Evolutionary conservation across 2,888 invertebrate genomes (phyloP), one percentile per base, ranked within the genome.

Genomic region (Lissonota sp.): DNA sequence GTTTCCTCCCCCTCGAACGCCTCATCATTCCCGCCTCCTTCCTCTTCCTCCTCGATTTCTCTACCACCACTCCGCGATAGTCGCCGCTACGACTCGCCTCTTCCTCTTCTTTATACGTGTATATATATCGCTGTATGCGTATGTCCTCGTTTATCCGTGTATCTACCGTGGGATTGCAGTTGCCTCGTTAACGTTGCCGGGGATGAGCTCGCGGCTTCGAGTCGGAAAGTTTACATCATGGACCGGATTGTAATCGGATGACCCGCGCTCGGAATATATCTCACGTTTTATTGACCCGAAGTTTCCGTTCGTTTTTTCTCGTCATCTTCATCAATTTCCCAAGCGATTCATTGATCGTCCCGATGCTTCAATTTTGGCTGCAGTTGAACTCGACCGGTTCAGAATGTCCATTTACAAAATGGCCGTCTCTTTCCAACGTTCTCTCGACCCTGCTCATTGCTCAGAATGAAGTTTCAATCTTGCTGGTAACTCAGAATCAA

Each of bases 1-100:
- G 80, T 71, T 79, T 81, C 81, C 79, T 79, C 71, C 73, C 74
- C 83, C 83, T 74, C 60, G 64, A 57, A 64, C 64, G 77, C 74
- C 74, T 70, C 79, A 70, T 80, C 75, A 76, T 76, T 67, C 66
- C 80, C 76, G 80, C 80, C 73, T 67, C 71, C 40, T 49, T 67
- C 46, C 12, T 40, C 58, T 62, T 77, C 70, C 49, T 63, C 51
- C 64, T 60, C 58, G 16, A 10, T 49, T 37, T 58, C 39, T 71
- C 64, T 51, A 49, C 71, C 77, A 66, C 73, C 73, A 26, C 26
- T 66, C 73, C 73, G 16, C 73, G 16, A n/a, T n/a, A 73, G 46
- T 57, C 64, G 55, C 49, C 64, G 42, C 60, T 40, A 51, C 53
- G 63, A 53, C 14, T 64, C 26, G 37, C 16, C 55, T n/a, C 26